Percentiles rank a stretch among this genome's conserved stretches.
These are phyloP conservation scores for Bombus polaris DNA, from an alignment of 1,140 invertebrate genomes.

Conservation along the genomic window DNA sequence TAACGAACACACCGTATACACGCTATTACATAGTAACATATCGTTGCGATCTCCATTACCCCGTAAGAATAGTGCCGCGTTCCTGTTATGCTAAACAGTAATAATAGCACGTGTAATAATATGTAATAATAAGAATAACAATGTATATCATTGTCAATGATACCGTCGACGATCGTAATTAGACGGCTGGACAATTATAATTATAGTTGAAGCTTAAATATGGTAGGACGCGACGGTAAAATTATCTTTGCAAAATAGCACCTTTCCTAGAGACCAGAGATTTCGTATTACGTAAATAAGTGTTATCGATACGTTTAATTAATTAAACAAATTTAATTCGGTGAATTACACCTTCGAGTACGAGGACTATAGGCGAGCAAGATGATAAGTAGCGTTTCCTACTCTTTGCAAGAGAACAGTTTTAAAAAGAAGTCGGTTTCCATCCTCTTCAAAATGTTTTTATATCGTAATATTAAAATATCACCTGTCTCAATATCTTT, in stretches of 20 bases:
- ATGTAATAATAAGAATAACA: conserved; percentile 48
- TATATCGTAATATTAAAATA: too few species aligned
- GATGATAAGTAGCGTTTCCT: not conserved
- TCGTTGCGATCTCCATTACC: conserved; percentile 1
- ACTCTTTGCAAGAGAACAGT: not conserved
- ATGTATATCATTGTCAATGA: conserved; percentile 39
- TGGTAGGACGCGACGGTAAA: conserved; percentile 45
- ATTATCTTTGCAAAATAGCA: conserved; percentile 63
- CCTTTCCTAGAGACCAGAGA: conserved; percentile 50
- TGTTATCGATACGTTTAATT: not conserved
- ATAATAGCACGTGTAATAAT: not conserved
- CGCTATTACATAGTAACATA: not conserved
- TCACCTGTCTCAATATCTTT: too few species aligned
- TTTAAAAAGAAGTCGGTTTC: too few species aligned
- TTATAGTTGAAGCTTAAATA: conserved; percentile 40
- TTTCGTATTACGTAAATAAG: conserved; percentile 8
- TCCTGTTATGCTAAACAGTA: conserved; percentile 36
- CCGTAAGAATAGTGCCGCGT: conserved; percentile 30
- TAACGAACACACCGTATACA: conserved; percentile 17
- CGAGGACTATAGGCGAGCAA: not conserved
- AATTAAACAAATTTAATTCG: not conserved
- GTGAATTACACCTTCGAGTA: not conserved
- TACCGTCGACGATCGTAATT: conserved; percentile 56
- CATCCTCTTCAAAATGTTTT: too few species aligned
- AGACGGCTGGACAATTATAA: conserved; percentile 35